phyloP scores from a whole-genome alignment of 2,113 vertebrate genomes.

The Notiomystis cincta region DNA sequence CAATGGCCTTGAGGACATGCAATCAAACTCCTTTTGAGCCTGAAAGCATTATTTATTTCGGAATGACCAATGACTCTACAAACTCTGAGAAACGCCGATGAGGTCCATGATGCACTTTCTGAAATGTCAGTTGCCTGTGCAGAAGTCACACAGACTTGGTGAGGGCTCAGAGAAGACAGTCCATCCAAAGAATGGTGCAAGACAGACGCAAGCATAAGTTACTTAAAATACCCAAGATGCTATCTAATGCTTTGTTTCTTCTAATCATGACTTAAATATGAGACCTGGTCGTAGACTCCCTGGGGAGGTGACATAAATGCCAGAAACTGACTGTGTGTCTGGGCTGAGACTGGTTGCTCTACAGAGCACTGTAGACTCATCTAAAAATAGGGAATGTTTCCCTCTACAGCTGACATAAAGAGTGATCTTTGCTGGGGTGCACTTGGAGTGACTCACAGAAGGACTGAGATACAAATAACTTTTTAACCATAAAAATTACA shows the following conservation, averaged over 20 bases:
- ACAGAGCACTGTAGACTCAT: neutral
- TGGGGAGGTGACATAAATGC: neutral
- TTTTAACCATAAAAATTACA: neutral
- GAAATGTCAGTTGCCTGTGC: neutral
- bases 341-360: neutral
- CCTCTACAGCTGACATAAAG: neutral
- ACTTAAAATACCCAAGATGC: neutral
- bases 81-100: fast-evolving
- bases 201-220: neutral
- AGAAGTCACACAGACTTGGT: neutral
- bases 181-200: neutral
- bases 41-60: neutral
- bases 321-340: neutral
- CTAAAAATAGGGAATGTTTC: neutral
- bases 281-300: neutral
- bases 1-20: neutral
- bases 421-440: neutral
- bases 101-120: neutral
- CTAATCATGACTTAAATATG: neutral
- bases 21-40: neutral
- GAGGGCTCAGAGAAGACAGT: neutral
- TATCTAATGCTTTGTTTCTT: neutral
- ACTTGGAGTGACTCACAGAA: neutral
- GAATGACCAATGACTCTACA: neutral
- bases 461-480: neutral